phyloP scores from a whole-genome alignment of 2,888 invertebrate species.

The Acholoe squamosa region DNA sequence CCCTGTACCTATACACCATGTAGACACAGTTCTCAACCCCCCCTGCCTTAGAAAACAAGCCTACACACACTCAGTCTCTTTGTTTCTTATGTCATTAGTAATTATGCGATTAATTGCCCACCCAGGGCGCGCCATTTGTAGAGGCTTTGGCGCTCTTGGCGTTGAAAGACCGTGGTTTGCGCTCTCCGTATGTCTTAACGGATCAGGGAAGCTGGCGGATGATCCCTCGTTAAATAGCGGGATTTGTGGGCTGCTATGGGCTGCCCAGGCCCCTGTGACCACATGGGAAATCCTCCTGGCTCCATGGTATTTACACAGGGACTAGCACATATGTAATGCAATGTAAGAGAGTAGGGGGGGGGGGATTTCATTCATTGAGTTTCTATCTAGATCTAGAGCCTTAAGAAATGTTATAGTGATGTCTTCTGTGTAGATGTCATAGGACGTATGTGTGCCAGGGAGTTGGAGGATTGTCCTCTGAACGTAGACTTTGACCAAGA shows the following conservation, averaged over 20 bases:
- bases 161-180: not conserved
- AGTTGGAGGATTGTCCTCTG: too few species aligned
- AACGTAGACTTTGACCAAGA: too few species aligned
- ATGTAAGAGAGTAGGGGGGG: too few species aligned
- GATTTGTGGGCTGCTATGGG: not conserved
- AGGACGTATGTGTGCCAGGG: too few species aligned
- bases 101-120: not conserved
- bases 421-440: too few species aligned
- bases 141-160: not conserved
- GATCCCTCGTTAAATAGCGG: conserved; percentile 8
- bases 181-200: not conserved
- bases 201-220: not conserved
- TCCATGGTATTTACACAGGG: not conserved
- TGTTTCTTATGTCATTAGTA: conserved; percentile 27
- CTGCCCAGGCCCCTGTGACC: too few species aligned
- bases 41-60: not conserved
- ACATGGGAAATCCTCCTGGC: not conserved
- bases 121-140: not conserved
- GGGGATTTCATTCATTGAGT: too few species aligned
- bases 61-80: not conserved
- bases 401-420: too few species aligned
- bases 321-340: too few species aligned
- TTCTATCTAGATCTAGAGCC: too few species aligned
- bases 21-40: not conserved
- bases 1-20: not conserved